A percentile compares a stretch with the other conserved stretches of the same genome.
Evolutionary conservation across 1,140 invertebrate species (phyloP).

Genomic region (Whitmania pigra): DNA sequence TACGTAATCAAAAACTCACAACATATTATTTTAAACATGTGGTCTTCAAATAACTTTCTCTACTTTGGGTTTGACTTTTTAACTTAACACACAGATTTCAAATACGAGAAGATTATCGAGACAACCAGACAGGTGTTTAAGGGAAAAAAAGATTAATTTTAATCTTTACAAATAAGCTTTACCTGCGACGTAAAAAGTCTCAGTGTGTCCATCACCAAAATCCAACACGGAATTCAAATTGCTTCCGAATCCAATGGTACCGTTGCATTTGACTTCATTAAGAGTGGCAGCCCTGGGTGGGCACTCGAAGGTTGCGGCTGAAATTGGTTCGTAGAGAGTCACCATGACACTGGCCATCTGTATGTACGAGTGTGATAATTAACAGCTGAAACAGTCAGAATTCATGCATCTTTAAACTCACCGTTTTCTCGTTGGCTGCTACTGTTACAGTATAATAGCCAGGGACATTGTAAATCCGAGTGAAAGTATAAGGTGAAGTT

Average conservation of each 20-base stretch:
- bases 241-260: slow-evolving; percentile 8
- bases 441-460: slow-evolving; percentile 16
- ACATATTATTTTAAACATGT: background rate
- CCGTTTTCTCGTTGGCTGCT: slow-evolving; percentile 2
- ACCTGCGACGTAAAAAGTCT: slow-evolving; percentile 15
- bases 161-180: too few species aligned
- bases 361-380: background rate
- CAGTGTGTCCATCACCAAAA: slow-evolving; percentile 16
- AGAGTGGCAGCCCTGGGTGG: background rate
- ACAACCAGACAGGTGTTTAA: background rate
- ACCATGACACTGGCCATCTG: background rate
- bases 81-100: background rate
- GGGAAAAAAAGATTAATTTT: background rate
- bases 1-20: background rate
- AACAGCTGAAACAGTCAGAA: background rate
- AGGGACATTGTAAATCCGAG: slow-evolving; percentile 8
- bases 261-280: slow-evolving; percentile 18
- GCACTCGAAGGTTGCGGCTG: slow-evolving; percentile 8
- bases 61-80: background rate
- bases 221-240: slow-evolving; percentile 5
- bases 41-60: background rate
- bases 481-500: background rate
- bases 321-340: background rate
- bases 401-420: background rate
- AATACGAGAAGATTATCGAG: too few species aligned